Evolutionary conservation across 2,888 invertebrate genomes (phyloP).

Genomic region (Malthinus seriepunctatus): DNA sequence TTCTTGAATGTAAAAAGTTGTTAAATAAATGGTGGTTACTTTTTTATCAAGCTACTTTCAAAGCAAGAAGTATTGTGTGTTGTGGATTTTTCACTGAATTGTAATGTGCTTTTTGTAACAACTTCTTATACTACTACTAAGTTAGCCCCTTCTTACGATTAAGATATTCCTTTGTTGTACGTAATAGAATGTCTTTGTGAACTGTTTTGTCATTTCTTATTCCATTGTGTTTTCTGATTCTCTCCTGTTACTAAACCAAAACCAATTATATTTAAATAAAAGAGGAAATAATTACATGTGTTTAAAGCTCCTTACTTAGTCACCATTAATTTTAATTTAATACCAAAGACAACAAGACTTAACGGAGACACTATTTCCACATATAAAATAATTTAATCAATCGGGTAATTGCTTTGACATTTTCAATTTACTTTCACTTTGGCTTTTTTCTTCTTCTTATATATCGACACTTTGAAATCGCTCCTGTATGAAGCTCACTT

Average conservation of each 20-base stretch:
- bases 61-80: constrained; percentile 18
- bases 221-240: constrained; percentile 17
- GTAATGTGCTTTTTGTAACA: constrained; percentile 27
- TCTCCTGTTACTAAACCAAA: constrained; percentile 15
- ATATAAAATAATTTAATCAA: neutral
- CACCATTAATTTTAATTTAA: constrained; percentile 5
- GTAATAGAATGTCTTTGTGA: constrained; percentile 27
- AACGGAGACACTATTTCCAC: no score
- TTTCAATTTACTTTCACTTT: constrained; percentile 9
- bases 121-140: constrained; percentile 20
- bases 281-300: constrained; percentile 20
- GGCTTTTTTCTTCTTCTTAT: neutral
- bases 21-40: constrained; percentile 29
- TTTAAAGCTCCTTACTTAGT: constrained; percentile 12
- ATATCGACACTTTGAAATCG: no score
- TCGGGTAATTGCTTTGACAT: constrained; percentile 8
- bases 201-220: constrained; percentile 28
- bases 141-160: constrained; percentile 23
- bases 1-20: constrained; percentile 8
- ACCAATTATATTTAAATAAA: constrained; percentile 22
- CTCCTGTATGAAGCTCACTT: neutral
- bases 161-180: constrained; percentile 26
- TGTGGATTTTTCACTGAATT: constrained; percentile 27
- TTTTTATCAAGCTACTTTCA: constrained; percentile 26
- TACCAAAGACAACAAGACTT: neutral